Evolutionary conservation across 1,140 invertebrate genomes (phyloP), one percentile per base, ranked within the genome.

Genomic region (Trigoniulus corallinus): DNA sequence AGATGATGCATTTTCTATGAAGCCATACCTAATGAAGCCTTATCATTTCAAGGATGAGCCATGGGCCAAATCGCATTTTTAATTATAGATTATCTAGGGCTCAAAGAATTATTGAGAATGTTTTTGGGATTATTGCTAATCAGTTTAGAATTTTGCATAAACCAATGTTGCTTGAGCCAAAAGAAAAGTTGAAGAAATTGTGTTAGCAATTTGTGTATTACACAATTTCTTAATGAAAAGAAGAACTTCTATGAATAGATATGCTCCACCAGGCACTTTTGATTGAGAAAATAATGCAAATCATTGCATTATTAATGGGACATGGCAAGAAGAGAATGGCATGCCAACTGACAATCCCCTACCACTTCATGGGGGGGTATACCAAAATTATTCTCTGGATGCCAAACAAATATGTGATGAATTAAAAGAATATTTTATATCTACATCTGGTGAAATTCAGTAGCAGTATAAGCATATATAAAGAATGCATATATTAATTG

Each of bases 1-100:
- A 25, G 69, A 73, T 61, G 67, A 72, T 53, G 67, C 67, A 48
- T 73, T 72, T 61, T 57, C 62, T 29, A 51, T 73, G 50, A 58
- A 50, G 29, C 51, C 56, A 7, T 62, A 66, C 52, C 40, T 72
- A 56, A 62, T 59, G 61, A 67, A 64, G 43, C 70, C 68, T 54
- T 74, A 65, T 55, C 54, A 57, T 29, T 58, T 58, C 25, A 56
- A 47, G 51, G 50, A 58, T 25, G 41, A 68, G 40, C 57, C 56
- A 21, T n/a, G 54, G 59, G 23, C 47, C 61, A 42, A 52, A 72
- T 58, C 56, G 56, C 54, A 59, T 56, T 26, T 59, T 59, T 47
- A 62, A 62, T 46, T 61, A 62, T 43, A 47, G 61, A 43, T 43
- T 58, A 34, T 61, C 56, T 12, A 55, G 59, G 34, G 57, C 57